phyloP scores from a whole-genome alignment of 1,140 invertebrate genomes.

The Musca domestica region DNA sequence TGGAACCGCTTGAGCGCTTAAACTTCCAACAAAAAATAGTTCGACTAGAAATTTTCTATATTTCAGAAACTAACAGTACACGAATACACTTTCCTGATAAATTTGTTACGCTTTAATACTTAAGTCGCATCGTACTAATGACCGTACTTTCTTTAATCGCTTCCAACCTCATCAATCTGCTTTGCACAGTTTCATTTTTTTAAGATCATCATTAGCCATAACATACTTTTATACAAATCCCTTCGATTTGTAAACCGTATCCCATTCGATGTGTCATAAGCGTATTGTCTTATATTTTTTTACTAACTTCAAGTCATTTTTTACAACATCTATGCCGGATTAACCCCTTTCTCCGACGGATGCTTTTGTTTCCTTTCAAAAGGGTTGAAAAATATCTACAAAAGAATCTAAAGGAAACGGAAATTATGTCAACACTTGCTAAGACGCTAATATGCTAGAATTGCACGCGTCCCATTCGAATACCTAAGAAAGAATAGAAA shows the following conservation, averaged over 20 bases:
- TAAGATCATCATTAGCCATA: too few species aligned
- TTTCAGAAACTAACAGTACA: too few species aligned
- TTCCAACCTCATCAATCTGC: too few species aligned
- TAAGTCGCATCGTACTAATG: slow-evolving; percentile 3
- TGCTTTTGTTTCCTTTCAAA: too few species aligned
- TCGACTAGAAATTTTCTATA: too few species aligned
- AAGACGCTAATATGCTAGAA: slow-evolving; percentile 15
- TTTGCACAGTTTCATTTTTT: too few species aligned
- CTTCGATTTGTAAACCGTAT: too few species aligned
- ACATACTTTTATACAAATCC: too few species aligned
- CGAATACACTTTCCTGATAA: not conserved
- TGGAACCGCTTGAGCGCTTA: too few species aligned
- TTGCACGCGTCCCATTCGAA: slow-evolving; percentile 1
- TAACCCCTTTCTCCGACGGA: not conserved
- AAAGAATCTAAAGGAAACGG: slow-evolving; percentile 9
- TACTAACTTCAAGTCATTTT: slow-evolving; percentile 1
- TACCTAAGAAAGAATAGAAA: not conserved
- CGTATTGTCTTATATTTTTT: slow-evolving; percentile 4
- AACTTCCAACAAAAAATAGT: too few species aligned
- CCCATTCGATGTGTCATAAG: too few species aligned
- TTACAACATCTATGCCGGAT: not conserved
- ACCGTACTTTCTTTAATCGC: too few species aligned
- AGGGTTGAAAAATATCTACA: not conserved
- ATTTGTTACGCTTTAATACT: slow-evolving; percentile 9
- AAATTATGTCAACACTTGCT: slow-evolving; percentile 21